These are phyloP conservation scores for Rhagium mordax DNA, from an alignment of 2,888 invertebrate genomes.

Conservation along the genomic window DNA sequence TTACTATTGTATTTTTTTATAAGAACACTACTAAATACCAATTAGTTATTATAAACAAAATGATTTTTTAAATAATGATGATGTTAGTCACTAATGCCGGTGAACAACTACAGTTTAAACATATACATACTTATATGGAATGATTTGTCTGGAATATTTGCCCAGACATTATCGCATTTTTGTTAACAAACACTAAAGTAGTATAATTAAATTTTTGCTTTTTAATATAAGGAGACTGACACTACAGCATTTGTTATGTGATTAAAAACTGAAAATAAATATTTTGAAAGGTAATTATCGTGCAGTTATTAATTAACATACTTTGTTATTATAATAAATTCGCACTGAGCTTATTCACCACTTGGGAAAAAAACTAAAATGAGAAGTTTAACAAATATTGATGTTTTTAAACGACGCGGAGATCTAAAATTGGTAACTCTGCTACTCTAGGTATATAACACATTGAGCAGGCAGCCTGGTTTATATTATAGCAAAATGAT, in stretches of 20 bases:
- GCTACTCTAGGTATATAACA: too few relatives aligned
- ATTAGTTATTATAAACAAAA: neutral
- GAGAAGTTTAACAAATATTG: too few relatives aligned
- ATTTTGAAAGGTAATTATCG: too few relatives aligned
- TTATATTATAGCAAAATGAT: too few relatives aligned
- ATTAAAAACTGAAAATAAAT: neutral
- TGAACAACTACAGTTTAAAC: neutral
- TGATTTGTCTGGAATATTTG: neutral
- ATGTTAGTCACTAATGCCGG: neutral
- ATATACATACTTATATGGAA: neutral
- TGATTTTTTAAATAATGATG: neutral
- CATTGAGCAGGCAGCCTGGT: too few relatives aligned
- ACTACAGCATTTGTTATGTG: neutral
- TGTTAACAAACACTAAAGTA: neutral
- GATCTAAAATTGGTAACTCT: too few relatives aligned
- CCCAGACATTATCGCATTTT: neutral
- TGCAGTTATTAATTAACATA: neutral
- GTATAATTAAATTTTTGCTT: neutral
- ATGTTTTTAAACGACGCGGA: too few relatives aligned
- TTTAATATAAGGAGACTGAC: neutral
- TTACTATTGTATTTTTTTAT: neutral
- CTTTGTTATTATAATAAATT: neutral
- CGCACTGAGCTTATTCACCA: neutral
- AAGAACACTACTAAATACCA: neutral
- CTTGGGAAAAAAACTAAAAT: neutral